Base-by-base conservation (phyloP, 2,113 vertebrate genomes). In the Bos javanicus region DNA sequence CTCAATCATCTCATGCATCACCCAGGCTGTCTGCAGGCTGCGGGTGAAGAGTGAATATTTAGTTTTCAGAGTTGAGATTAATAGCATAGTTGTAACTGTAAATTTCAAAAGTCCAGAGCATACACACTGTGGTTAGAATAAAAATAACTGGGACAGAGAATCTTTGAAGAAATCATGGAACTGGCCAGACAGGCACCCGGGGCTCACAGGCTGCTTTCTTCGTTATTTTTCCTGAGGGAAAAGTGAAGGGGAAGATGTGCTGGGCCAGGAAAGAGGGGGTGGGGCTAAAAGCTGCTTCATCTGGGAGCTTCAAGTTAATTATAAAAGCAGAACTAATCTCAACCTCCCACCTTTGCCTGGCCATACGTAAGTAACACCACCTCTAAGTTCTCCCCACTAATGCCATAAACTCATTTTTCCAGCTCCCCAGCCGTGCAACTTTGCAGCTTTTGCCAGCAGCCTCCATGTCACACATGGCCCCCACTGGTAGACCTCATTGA, bases 91-190 rank as follows among this genome's bases (percentile, higher is more conserved):
- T 82, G 13, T 76, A 94, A 87, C 59, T 90, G 15, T 59, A 76
- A 46, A 88, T 91, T 92, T 94, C 93, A 48, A 43, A 97, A 92
- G 59, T 87, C 88, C 76, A 93, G 52, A 94, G 85, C 57, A 87
- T 25, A 88, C 25, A 85, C 13, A 76, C 54, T 88, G 81, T 39
- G 89, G 89, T 91, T 96, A 54, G n/a, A 85, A 91, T 88, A 93
- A 94, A 96, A 97, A 93, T 76, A 94, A 93, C 59, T 33, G 14
- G 60, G 74, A 96, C 96, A 97, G 36, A 85, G 94, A 71, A 36
- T 82, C 97, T 97, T 83, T 96, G 83, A 93, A 94, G 26, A 74
- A 81, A 52, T 36, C 23, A 14, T 46, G 21, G 67, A 91, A 39
- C 59, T 56, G 81, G 85, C 74, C 59, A 64, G 64, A 23, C 39